phyloP scores from a whole-genome alignment of 2,797 vertebrate species.

The Gallinago nigripennis region DNA sequence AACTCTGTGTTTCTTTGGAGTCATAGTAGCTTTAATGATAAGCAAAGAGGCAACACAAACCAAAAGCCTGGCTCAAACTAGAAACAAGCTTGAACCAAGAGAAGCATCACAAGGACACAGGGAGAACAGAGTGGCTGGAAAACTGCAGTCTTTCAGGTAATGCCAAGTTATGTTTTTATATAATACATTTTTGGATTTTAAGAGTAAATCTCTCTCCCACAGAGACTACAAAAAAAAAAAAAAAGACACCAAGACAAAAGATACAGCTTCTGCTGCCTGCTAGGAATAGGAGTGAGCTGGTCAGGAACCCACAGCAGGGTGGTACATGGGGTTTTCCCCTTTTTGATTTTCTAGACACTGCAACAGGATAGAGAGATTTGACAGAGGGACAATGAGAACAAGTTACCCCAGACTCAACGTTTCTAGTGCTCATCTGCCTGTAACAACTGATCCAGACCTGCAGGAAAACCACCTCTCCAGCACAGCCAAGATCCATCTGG shows the following conservation, averaged over 20 bases:
- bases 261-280: neutral
- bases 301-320: neutral
- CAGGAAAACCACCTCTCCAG: neutral
- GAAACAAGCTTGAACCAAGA: neutral
- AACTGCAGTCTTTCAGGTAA: neutral
- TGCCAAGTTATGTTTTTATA: no score
- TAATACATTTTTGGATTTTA: neutral
- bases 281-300: neutral
- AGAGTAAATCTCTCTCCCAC: neutral
- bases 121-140: neutral
- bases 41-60: neutral
- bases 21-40: neutral
- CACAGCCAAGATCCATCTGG: neutral
- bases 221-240: neutral
- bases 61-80: neutral
- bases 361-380: neutral
- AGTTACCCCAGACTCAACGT: neutral
- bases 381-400: neutral
- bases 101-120: neutral
- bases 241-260: rapidly evolving
- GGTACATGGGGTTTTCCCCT: neutral
- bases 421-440: neutral
- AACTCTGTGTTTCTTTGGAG: neutral
- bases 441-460: neutral
- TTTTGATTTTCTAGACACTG: neutral